Evolutionary conservation across 2,113 vertebrate species (phyloP).

Genomic region (Amia ocellicauda): DNA sequence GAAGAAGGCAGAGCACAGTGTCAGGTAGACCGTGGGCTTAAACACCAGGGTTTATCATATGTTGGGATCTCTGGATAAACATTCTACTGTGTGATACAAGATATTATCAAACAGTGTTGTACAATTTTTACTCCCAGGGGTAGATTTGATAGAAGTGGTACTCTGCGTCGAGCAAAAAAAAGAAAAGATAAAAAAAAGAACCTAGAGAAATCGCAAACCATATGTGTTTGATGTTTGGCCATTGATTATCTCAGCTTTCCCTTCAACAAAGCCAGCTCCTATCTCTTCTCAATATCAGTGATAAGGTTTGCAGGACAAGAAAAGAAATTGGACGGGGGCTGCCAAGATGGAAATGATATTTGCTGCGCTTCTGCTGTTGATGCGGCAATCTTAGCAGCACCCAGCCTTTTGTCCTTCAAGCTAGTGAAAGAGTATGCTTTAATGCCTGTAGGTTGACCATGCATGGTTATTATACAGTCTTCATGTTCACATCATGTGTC

Average conservation of each 20-base stretch:
- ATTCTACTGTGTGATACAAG: slow-evolving; percentile 69
- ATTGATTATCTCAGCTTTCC: slow-evolving; percentile 39
- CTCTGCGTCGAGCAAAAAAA: slow-evolving; percentile 56
- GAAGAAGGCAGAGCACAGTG: slow-evolving; percentile 38
- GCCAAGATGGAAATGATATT: slow-evolving; percentile 64
- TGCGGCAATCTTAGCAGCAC: slow-evolving; percentile 39
- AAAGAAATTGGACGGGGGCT: slow-evolving; percentile 50
- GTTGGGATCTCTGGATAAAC: slow-evolving; percentile 76
- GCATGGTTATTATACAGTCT: slow-evolving; percentile 86
- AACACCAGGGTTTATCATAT: slow-evolving; percentile 58
- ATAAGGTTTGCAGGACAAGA: slow-evolving; percentile 36
- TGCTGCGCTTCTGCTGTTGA: slow-evolving; percentile 51
- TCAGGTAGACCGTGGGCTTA: slow-evolving; percentile 49
- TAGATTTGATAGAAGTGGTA: slow-evolving; percentile 76
- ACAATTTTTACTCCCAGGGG: slow-evolving; percentile 73
- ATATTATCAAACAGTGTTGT: slow-evolving; percentile 74
- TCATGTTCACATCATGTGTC: slow-evolving; percentile 92
- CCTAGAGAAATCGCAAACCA: slow-evolving; percentile 5
- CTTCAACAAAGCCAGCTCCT: slow-evolving; percentile 44
- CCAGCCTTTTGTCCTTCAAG: slow-evolving; percentile 74
- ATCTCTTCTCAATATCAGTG: slow-evolving; percentile 41
- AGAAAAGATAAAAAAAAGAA: slow-evolving; percentile 17
- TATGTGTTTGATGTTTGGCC: slow-evolving; percentile 37
- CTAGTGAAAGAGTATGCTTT: slow-evolving; percentile 56
- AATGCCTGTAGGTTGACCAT: slow-evolving; percentile 77